Evolutionary conservation across 2,888 invertebrate species (phyloP), one percentile per base, ranked within the genome.

Genomic region (Drosophila setosimentum): DNA sequence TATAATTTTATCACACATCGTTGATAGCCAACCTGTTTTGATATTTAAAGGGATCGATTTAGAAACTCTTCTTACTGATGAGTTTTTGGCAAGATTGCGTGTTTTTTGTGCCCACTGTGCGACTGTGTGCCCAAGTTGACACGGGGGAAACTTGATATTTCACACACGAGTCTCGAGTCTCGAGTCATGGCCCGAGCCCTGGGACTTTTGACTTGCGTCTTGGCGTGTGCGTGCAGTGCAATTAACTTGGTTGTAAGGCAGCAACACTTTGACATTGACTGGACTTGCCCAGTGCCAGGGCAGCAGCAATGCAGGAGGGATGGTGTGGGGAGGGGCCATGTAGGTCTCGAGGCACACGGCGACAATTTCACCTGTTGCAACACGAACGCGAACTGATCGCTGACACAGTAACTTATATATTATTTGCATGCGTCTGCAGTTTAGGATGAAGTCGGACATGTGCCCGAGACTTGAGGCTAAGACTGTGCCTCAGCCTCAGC

Each of bases 381-480:
- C 48, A 32, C 48, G 32, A 59, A 58, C 45, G 32, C 24, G 35
- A 55, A 37, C n/a, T 55, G 54, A 33, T 40, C 33, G 82, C 91
- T 92, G 92, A 92, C 91, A 92, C 89, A 91, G 92, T 91, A 91
- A 91, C 91, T 91, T 91, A 92, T 91, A 92, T 90, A 81, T 81
- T 88, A 92, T 91, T 91, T 91, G 89, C 89, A 91, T 91, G 91
- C 77, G 55, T 60, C 37, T 33, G 66, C 55, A 55, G 37, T 16
- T 55, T 24, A 37, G 11, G 10, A 16, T 33, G 13, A 49, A 49
- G 49, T 49, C 49, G 18, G 49, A 49, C 45, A 45, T 45, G 45
- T 45, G 45, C 45, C 24, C 21, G 8, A 24, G 45, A 45, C 45
- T 45, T 24, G 45, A 45, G 45, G 49, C 49, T 49, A 49, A 49